phyloP scores from a whole-genome alignment of 2,888 invertebrate species.

The Parascotia fuliginaria region DNA sequence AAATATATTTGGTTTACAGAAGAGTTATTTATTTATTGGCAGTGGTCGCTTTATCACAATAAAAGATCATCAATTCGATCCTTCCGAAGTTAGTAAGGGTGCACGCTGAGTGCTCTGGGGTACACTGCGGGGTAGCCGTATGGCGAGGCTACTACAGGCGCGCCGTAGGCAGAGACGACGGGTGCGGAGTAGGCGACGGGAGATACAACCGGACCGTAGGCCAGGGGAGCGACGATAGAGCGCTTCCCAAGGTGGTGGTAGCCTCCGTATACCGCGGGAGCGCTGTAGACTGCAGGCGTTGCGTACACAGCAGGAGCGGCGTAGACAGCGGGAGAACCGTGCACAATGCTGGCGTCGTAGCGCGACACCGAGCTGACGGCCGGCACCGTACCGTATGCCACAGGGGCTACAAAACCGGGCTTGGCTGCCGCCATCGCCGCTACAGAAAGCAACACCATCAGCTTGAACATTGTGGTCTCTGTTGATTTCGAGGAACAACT shows the following conservation, averaged over 20 bases:
- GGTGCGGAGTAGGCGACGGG: slow-evolving; percentile 55
- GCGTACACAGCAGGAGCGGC: slow-evolving; percentile 59
- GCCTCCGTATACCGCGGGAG: slow-evolving; percentile 59
- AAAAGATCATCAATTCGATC: too few species aligned
- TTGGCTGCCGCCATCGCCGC: slow-evolving; percentile 86
- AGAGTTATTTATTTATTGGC: too few species aligned
- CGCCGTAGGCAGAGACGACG: slow-evolving; percentile 46
- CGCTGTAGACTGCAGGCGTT: slow-evolving; percentile 50
- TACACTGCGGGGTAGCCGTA: slow-evolving; percentile 56
- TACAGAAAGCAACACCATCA: slow-evolving; percentile 87
- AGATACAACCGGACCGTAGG: slow-evolving; percentile 49
- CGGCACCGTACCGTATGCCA: slow-evolving; percentile 63
- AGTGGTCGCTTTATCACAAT: too few species aligned
- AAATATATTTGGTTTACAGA: too few species aligned
- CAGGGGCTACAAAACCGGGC: slow-evolving; percentile 62
- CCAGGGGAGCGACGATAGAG: slow-evolving; percentile 54
- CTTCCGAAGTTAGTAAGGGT: too few species aligned
- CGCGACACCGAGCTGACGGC: slow-evolving; percentile 55
- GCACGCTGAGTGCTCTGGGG: slow-evolving; percentile 17
- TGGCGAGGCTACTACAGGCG: slow-evolving; percentile 19
- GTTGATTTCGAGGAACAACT: slow-evolving; percentile 72
- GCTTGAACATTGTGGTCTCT: slow-evolving; percentile 82
- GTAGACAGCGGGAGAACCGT: slow-evolving; percentile 56
- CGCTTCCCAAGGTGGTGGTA: slow-evolving; percentile 74
- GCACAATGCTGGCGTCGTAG: slow-evolving; percentile 67